Evolutionary conservation across 30 jellyfish, hydroid and myxozoan species (phyloP).

Genomic region (Hydractinia echinata): DNA sequence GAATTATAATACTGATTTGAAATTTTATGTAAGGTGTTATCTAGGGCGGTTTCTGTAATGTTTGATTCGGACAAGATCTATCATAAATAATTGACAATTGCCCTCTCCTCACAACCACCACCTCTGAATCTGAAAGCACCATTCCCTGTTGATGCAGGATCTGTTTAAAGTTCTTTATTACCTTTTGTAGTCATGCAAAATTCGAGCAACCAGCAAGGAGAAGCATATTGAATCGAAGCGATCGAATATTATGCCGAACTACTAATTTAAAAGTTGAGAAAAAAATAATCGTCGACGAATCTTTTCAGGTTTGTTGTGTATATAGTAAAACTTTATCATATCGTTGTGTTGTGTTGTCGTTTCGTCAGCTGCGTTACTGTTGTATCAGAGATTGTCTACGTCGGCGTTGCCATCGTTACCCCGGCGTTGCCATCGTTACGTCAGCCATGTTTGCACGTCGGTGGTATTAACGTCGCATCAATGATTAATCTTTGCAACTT

Average conservation of each 20-base stretch:
- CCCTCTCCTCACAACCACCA: too few relatives aligned
- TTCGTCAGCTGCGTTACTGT: background rate
- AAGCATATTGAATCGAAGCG: constrained; percentile 16
- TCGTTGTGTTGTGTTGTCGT: background rate
- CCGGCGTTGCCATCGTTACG: too few relatives aligned
- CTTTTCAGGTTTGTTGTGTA: constrained; percentile 43
- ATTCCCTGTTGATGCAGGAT: too few relatives aligned
- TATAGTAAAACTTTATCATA: too few relatives aligned
- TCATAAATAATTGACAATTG: too few relatives aligned
- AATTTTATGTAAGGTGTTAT: too few relatives aligned
- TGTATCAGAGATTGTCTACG: background rate
- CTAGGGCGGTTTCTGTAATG: too few relatives aligned
- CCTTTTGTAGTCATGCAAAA: constrained; percentile 19
- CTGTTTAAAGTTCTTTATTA: too few relatives aligned
- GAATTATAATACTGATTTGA: too few relatives aligned
- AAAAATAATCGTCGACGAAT: constrained; percentile 32
- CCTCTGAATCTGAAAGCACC: too few relatives aligned
- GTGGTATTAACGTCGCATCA: background rate
- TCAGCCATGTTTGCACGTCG: background rate
- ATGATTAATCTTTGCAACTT: background rate
- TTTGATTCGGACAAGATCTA: too few relatives aligned
- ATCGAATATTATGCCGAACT: constrained; percentile 47
- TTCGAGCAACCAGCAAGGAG: constrained; percentile 19
- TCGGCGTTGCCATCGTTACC: too few relatives aligned
- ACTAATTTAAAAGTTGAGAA: constrained; percentile 46